Evolutionary conservation across 2,113 vertebrate species (phyloP), one percentile per base, ranked within the genome.

Genomic region (Gallinago jamesoni): DNA sequence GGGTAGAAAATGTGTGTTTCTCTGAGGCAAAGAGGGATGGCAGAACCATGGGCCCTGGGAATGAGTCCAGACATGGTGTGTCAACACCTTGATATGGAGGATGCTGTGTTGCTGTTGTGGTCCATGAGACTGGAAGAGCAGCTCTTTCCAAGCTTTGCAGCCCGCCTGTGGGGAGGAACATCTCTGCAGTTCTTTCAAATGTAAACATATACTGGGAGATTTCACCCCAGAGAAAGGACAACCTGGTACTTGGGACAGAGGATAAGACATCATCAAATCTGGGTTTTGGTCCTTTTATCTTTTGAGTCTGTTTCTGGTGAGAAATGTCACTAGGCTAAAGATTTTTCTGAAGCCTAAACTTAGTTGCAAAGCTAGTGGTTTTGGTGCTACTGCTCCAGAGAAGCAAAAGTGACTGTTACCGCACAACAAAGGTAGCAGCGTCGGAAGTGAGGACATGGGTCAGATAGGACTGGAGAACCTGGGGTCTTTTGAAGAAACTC

Each of bases 1-100:
- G 84, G n/a, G n/a, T 83, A 92, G 78, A 70, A 89, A 85, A 87
- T 25, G 19, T 69, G 14, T 82, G 37, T 94, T 88, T 82, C 67
- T 84, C 52, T 1, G 8, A 74, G 66, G 83, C 63, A 64, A 76
- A 87, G 70, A 78, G 15, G 21, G 22, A 53, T 74, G 76, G 30
- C n/a, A 82, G 56, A 69, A 50, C 41, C 45, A 33, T 25, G 24
- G 27, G 55, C 53, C 70, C 81, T 83, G 76, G 55, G 47, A 94
- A 89, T 2, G 24, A 47, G n/a, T 94, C 91, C 87, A 94, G 64
- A 39, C 24, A 27, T 0, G 5, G 23, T 1, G 0, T 82, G 72
- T 48, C 74, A 79, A 68, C 55, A 68, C 28, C 45, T 84, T 69
- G 66, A 68, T 62, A 89, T 14, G 57, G 73, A 81, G 56, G 66